Base-by-base conservation (phyloP, 2,888 invertebrate species). In the Drosophila subquinaria region DNA sequence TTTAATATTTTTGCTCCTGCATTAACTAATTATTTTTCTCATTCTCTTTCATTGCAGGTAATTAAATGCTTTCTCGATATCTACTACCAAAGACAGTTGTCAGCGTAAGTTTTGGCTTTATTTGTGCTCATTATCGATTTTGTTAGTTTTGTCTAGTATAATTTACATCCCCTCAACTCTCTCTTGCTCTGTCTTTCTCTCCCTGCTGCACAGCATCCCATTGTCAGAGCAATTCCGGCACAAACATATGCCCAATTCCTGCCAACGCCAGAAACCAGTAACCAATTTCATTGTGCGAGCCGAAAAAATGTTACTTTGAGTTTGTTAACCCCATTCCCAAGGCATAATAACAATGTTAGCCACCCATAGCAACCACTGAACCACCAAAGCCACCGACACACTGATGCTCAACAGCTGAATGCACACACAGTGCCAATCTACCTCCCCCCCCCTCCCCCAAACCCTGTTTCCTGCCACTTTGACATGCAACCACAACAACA, bases 31-130 rank as follows among this genome's bases (percentile, higher is more conserved):
- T 20, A 6, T 8, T 30, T 11, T 55, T 38, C 1, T 6, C 11
- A 35, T 15, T 63, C n/a, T 70, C 27, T 35, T 43, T 64, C 17
- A 6, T 88, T 83, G 6, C 83, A 84, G 88, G 83, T 84, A 83
- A 82, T 55, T 68, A 70, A 42, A 52, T 53, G 50, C n/a, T 42
- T 52, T n/a, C 47, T 20, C 15, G 51, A 20, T 38, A 55, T 33
- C 47, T 55, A n/a, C 27, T n/a, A 9, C 11, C 15, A 42, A 33
- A 23, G 47, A 6, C 23, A 8, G n/a, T 9, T 20, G 20, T 64
- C 57, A 35, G n/a, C 36, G 76, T 74, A 79, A 65, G 76, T 79
- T 50, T 2, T 27, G 3, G 8, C 48, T 36, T 8, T 47, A 11
- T 56, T 60, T 11, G 8, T 30, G 23, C 42, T 53, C 55, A 60